Conservation (phyloP, 1,140 invertebrate genomes). For the Cydia splendana region DNA sequence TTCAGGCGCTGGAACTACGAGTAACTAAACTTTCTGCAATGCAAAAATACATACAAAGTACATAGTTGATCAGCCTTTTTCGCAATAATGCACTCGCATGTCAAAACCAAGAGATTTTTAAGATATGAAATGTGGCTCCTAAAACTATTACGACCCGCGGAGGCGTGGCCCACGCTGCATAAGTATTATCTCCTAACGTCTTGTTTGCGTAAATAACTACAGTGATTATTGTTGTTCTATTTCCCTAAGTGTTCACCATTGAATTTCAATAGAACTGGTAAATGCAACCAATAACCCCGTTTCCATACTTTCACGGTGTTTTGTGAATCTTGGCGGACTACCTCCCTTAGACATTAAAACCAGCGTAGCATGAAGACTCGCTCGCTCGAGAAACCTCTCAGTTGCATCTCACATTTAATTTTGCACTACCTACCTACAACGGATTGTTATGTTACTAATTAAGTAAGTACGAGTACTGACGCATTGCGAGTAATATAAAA, state of each 20-base stretch:
- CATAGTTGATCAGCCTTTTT: too few species aligned
- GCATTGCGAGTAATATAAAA: too few species aligned
- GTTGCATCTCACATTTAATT: too few species aligned
- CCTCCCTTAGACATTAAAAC: background rate
- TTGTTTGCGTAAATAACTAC: slow-evolving; percentile 23
- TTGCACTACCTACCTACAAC: too few species aligned
- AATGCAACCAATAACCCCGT: slow-evolving; percentile 20
- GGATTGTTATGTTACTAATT: too few species aligned
- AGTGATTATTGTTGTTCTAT: slow-evolving; percentile 32
- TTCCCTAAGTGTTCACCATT: slow-evolving; percentile 20
- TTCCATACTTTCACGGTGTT: slow-evolving; percentile 29
- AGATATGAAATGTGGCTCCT: background rate
- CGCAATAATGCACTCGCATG: too few species aligned
- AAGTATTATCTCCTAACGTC: slow-evolving; percentile 13
- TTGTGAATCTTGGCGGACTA: slow-evolving; percentile 2
- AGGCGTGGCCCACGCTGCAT: background rate
- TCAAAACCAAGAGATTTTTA: background rate
- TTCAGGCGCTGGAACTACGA: background rate
- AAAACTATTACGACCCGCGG: background rate
- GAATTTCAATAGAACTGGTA: slow-evolving; percentile 27
- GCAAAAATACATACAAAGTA: too few species aligned
- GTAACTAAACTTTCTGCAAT: background rate
- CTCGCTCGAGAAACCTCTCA: too few species aligned
- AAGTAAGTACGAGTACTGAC: too few species aligned
- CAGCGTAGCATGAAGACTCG: too few species aligned